Evolutionary conservation across 2,888 invertebrate species (phyloP), one percentile per base, ranked within the genome.

Genomic region (Acrobasis consociella): DNA sequence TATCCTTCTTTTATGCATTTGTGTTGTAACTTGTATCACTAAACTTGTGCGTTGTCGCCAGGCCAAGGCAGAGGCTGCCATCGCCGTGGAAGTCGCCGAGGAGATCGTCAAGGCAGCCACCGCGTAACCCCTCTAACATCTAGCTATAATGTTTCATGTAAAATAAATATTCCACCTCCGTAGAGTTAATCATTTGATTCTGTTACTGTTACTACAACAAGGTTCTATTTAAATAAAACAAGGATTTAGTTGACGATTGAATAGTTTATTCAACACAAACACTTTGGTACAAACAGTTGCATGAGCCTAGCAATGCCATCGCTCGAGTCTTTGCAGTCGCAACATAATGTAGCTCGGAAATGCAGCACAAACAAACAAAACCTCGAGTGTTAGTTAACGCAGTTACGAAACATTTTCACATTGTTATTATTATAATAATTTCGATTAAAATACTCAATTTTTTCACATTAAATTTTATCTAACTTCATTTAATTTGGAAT

Each of bases 51-150:
- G 66, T 61, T 64, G 62, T 88, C 93, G 9, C 81, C 81, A 95
- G 95, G 95, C 94, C 55, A 94, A 93, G 85, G 99, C 98, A 15
- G 98, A 98, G 93, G 99, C 99, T 60, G 95, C 95, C 67, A 98
- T 99, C 78, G 97, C 98, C 49, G 93, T 99, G 9, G 99, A 99
- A 92, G 98, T 98, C 62, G 97, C 97, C 60, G 98, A 99, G 90
- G 98, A 98, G 72, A 94, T 99, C 73, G 96, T 98, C 62, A 97
- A 97, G 89, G 98, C 99, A 68, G 93, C 94, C n/a, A 74, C 86
- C 15, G 85, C 83, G 80, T 91, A 86, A 78, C 69, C 63, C 67
- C 62, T 64, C 56, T 62, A 73, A 77, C 74, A 69, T 78, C 81
- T 87, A 87, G 85, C 79, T 70, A 74, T 79, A 78, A 72, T 71